Conservation (phyloP, 2,797 vertebrate genomes). For the Chelmon rostratus region DNA sequence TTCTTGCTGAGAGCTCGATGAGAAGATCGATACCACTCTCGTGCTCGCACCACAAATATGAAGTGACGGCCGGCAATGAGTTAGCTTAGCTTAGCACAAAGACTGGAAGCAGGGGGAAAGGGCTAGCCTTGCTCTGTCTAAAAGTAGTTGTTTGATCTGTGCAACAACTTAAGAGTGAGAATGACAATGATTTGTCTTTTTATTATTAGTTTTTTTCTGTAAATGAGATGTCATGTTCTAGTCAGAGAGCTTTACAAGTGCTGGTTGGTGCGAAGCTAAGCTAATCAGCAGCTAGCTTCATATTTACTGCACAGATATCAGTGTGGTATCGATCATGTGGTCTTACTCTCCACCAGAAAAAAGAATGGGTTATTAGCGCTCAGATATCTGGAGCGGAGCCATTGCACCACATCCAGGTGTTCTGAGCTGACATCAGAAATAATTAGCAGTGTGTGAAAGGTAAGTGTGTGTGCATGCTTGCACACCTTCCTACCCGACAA, state of each 20-base stretch:
- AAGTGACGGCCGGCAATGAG: not conserved
- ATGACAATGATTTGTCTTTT: too few relatives aligned
- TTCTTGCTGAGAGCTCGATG: not conserved
- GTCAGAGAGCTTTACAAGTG: not conserved
- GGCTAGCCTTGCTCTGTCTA: not conserved
- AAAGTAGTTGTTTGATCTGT: too few relatives aligned
- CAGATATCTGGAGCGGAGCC: not conserved
- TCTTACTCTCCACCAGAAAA: not conserved
- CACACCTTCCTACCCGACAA: not conserved
- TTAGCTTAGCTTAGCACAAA: conserved; percentile 1
- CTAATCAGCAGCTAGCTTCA: not conserved
- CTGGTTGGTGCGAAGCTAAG: not conserved
- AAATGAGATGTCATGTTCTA: not conserved
- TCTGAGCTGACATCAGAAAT: not conserved
- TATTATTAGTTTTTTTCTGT: too few relatives aligned
- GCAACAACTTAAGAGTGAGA: too few relatives aligned
- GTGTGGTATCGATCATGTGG: not conserved
- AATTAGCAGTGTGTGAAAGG: not conserved
- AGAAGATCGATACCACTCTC: not conserved
- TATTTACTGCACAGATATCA: not conserved
- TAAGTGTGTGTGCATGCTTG: not conserved
- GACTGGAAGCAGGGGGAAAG: not conserved
- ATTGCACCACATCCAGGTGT: not conserved
- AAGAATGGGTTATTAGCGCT: too few relatives aligned
- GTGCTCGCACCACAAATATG: not conserved